A percentile compares a stretch with the other conserved stretches of the same genome.
These are phyloP conservation scores for Aldrovandia affinis DNA, from an alignment of 2,797 vertebrate species.

Conservation along the genomic window DNA sequence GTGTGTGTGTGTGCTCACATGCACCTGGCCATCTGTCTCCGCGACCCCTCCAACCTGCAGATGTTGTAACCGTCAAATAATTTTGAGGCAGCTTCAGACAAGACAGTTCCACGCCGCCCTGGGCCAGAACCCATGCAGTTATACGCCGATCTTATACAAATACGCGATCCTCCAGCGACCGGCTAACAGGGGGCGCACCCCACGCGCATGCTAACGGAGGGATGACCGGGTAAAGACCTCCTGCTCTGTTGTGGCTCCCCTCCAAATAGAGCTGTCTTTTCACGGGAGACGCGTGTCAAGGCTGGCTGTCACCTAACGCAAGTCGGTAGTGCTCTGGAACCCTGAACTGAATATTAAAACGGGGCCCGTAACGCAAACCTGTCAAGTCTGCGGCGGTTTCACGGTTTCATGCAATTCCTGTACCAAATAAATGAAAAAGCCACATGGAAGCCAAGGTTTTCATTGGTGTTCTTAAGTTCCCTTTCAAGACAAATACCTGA, in stretches of 20 bases:
- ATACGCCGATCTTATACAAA: not conserved
- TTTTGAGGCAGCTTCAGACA: constrained; percentile 23
- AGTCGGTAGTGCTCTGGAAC: not conserved
- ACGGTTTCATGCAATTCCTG: not conserved
- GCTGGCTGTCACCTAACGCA: not conserved
- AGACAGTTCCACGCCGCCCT: constrained; percentile 7
- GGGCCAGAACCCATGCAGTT: not conserved
- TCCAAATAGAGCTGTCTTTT: not conserved
- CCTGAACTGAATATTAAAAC: not conserved
- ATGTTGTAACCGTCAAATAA: constrained; percentile 18
- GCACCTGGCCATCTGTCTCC: constrained; percentile 17
- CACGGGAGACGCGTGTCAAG: not conserved
- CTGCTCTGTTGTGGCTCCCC: not conserved
- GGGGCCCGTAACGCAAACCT: not conserved
- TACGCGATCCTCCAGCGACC: not conserved
- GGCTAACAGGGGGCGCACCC: not conserved
- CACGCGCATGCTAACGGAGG: not conserved
- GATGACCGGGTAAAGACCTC: not conserved
- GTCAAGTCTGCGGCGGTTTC: not conserved
- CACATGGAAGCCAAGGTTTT: not conserved
- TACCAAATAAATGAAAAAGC: not conserved
- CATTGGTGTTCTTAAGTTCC: not conserved
- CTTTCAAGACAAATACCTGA: not conserved
- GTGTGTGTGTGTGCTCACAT: not conserved
- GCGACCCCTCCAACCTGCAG: constrained; percentile 3